Base-by-base conservation (phyloP, 2,888 invertebrate genomes). In the Petrolisthes manimaculis region DNA sequence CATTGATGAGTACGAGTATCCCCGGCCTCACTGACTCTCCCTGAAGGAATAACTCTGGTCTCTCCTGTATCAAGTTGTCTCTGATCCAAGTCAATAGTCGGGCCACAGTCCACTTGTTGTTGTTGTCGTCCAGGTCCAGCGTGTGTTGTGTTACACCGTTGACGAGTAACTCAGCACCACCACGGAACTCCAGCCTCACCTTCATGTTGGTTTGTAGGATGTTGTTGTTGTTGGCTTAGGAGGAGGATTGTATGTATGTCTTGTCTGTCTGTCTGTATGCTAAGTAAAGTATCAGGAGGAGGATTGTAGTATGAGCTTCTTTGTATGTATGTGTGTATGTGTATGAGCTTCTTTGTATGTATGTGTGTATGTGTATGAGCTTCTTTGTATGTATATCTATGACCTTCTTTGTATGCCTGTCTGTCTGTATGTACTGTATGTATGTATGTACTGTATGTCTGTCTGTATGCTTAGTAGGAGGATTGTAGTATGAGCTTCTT, bases 1-100 rank as follows among this genome's bases (percentile, higher is more conserved):
- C 98, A 92, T 99, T 99, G 9, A 99, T 95, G 3, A 99, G 93
- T 0, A 99, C 98, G 81, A 99, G 93, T 90, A 99, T 99, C 3
- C 99, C 99, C 0, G 98, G 98, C 81, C 98, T 93, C 91, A 91
- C 91, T 12, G 89, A 87, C 18, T 88, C 88, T 3, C 89, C 90
- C 56, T 86, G 93, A 92, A 93, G 91, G 92, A 93, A 94, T 77
- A 94, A 92, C 92, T 98, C 98, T 0, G 96, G 96, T 90, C 97
- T 94, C 92, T 98, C 98, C 90, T 94, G 95, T 86, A 99, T 93
- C 91, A 98, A 93, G 92, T 97, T 97, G 87, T 96, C 96, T 92
- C 95, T 96, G 86, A 99, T 95, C 97, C 97, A 98, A 8, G 95
- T 92, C 0, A 98, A 93, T 53, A 99, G 93, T 78, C 95, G 94